Percentiles rank a stretch among this genome's conserved stretches.
These are phyloP conservation scores for Oreamnos americanus DNA, from an alignment of 2,113 vertebrate genomes.

Conservation along the genomic window DNA sequence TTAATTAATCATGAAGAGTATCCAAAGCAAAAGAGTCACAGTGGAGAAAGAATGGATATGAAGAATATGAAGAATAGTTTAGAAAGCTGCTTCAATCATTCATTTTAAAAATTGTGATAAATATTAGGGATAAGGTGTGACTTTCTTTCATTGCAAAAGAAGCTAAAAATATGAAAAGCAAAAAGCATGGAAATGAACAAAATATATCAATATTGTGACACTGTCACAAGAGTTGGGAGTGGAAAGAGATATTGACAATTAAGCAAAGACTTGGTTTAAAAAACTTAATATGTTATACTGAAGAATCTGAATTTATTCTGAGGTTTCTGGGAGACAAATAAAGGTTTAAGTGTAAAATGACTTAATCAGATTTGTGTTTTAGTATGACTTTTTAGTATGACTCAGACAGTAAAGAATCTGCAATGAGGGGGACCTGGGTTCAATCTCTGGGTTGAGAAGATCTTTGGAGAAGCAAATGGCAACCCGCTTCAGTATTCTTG, in stretches of 20 bases:
- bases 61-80: neutral
- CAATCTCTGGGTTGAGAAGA: neutral
- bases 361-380: neutral
- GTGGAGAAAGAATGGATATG: neutral
- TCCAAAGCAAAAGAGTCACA: neutral
- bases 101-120: neutral
- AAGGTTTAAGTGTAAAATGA: neutral
- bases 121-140: neutral
- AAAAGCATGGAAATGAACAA: rapidly evolving
- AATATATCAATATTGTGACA: neutral
- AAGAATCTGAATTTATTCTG: neutral
- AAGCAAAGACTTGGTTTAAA: neutral
- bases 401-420: neutral
- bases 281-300: neutral
- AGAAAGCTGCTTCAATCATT: neutral
- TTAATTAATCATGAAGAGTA: neutral
- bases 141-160: neutral
- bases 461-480: neutral
- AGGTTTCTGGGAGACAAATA: neutral
- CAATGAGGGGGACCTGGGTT: neutral
- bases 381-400: neutral
- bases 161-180: neutral
- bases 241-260: neutral
- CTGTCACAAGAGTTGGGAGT: neutral
- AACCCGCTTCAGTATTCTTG: neutral